Evolutionary conservation across 2,797 vertebrate genomes (phyloP).

Genomic region (Argentina silus): DNA sequence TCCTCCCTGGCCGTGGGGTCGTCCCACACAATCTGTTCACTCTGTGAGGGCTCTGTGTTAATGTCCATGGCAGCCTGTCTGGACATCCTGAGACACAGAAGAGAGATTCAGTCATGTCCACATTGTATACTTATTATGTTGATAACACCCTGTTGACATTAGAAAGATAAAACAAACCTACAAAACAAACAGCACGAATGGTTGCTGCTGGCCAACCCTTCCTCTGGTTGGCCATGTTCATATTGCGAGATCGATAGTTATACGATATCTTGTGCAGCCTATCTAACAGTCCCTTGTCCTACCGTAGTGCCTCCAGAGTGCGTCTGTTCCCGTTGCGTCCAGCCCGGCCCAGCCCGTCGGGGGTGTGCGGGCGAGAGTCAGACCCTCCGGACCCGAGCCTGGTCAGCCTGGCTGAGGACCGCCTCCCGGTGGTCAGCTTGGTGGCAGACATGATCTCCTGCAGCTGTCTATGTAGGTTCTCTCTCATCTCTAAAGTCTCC

Average conservation of each 20-base stretch:
- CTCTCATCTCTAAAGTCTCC: slow-evolving; percentile 92
- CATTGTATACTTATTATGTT: too few species aligned
- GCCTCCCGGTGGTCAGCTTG: slow-evolving; percentile 82
- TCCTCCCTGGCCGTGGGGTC: slow-evolving; percentile 97
- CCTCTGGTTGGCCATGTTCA: too few species aligned
- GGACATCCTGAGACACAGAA: slow-evolving; percentile 77
- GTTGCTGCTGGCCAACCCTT: too few species aligned
- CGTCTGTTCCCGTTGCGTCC: slow-evolving; percentile 78
- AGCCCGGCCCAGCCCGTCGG: slow-evolving; percentile 75
- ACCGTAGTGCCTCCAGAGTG: slow-evolving; percentile 92
- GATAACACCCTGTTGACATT: neutral
- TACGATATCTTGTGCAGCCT: too few species aligned
- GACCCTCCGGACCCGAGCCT: slow-evolving; percentile 65
- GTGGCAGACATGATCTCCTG: slow-evolving; percentile 99
- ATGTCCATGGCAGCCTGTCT: slow-evolving; percentile 81
- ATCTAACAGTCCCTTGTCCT: neutral
- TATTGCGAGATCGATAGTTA: too few species aligned
- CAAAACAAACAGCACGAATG: neutral
- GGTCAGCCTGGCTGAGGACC: slow-evolving; percentile 74
- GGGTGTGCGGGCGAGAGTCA: slow-evolving; percentile 82
- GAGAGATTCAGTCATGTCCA: neutral
- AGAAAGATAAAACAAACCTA: neutral
- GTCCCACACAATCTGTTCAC: slow-evolving; percentile 98
- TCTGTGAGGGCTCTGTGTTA: slow-evolving; percentile 96
- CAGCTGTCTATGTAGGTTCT: slow-evolving; percentile 91